These are phyloP conservation scores for Molothrus ater DNA, from an alignment of 2,797 vertebrate genomes.

Conservation along the genomic window DNA sequence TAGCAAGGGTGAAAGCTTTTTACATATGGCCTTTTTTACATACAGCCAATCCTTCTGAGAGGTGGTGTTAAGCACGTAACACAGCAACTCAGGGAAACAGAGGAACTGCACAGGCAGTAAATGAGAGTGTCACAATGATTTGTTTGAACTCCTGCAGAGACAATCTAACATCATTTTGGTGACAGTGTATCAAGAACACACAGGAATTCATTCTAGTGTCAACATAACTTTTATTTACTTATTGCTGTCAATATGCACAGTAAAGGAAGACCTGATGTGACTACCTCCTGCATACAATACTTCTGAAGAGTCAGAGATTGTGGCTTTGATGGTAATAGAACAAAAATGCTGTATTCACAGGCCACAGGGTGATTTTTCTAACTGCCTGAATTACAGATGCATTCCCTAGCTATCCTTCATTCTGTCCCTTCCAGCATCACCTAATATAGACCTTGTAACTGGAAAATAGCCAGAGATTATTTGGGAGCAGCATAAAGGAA, in stretches of 20 bases:
- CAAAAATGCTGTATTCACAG: background rate
- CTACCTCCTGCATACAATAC: background rate
- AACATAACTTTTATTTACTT: conserved; percentile 45
- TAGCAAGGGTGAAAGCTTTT: background rate
- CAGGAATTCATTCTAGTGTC: background rate
- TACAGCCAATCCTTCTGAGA: background rate
- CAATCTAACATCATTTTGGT: background rate
- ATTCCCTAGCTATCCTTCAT: background rate
- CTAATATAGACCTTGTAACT: background rate
- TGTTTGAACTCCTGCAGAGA: background rate
- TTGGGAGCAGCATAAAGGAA: background rate
- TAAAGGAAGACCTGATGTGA: conserved; percentile 27
- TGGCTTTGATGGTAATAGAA: background rate
- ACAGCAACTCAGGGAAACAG: background rate
- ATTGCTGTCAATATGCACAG: conserved; percentile 53
- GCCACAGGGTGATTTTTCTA: background rate
- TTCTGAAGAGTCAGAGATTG: background rate
- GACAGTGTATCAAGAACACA: background rate
- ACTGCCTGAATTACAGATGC: background rate
- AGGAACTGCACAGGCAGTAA: background rate
- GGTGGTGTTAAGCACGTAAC: background rate
- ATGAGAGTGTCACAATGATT: background rate
- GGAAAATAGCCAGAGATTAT: background rate
- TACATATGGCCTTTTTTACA: background rate
- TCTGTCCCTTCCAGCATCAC: background rate